These are phyloP conservation scores for Lycopodina hypogea DNA, from an alignment of 37 sponge, comb jelly and placozoan species.

Conservation along the genomic window DNA sequence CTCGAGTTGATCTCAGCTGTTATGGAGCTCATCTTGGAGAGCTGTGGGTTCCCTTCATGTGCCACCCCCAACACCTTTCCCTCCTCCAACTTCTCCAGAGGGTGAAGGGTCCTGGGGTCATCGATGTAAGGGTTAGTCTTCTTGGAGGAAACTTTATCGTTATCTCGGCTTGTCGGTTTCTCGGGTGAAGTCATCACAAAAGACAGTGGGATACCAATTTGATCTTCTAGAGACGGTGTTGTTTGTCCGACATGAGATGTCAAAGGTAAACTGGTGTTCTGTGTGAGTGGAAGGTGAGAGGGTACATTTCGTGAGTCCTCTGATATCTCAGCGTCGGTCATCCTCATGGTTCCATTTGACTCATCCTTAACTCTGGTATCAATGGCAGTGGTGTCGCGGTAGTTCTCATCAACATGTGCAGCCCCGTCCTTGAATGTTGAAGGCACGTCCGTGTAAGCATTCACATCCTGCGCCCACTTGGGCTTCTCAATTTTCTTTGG, in stretches of 20 bases:
- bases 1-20: no score
- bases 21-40: no score
- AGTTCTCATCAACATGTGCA: background rate
- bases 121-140: slow-evolving; percentile 23
- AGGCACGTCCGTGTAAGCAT: slow-evolving; percentile 5
- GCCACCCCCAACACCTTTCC: no score
- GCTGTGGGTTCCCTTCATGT: no score
- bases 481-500: slow-evolving; percentile 11
- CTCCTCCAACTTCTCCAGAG: no score
- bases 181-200: background rate
- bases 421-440: background rate
- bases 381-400: background rate
- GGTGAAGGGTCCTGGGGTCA: background rate
- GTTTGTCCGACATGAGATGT: background rate
- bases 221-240: background rate
- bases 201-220: background rate
- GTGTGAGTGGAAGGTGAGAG: background rate
- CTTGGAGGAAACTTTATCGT: background rate
- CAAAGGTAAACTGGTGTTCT: background rate
- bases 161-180: background rate
- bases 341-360: no score
- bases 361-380: no score
- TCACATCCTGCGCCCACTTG: background rate
- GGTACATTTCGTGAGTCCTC: background rate
- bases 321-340: background rate